Evolutionary conservation across 2,888 invertebrate genomes (phyloP).

Genomic region (Ormia ochracea): DNA sequence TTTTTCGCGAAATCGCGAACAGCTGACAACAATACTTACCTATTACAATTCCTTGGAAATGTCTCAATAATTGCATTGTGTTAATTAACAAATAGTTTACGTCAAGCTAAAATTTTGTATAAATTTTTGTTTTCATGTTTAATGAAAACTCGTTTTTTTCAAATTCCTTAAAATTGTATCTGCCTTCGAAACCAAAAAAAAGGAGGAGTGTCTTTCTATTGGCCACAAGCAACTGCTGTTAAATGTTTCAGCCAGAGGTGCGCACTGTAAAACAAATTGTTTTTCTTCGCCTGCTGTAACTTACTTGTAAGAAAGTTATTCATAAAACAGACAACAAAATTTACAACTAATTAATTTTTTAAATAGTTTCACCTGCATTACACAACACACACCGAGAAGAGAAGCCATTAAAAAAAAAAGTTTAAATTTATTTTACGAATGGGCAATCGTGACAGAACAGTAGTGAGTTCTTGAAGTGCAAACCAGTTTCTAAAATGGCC

Average conservation of each 20-base stretch:
- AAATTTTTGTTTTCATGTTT: background rate
- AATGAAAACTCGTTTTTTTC: conserved; percentile 1
- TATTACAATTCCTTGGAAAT: too few species aligned
- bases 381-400: background rate
- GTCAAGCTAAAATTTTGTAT: background rate
- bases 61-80: background rate
- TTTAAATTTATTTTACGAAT: too few species aligned
- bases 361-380: background rate
- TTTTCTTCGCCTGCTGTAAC: background rate
- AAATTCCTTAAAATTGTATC: conserved; percentile 14
- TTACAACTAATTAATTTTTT: background rate
- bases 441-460: background rate
- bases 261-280: conserved; percentile 12
- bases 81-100: background rate
- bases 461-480: background rate
- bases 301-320: conserved; percentile 22
- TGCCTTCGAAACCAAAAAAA: background rate
- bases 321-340: background rate
- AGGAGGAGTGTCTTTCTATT: conserved; percentile 38
- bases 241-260: conserved; percentile 27
- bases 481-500: conserved; percentile 10
- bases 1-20: too few species aligned
- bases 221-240: conserved; percentile 33
- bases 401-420: background rate
- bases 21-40: too few species aligned